These are phyloP conservation scores for Urophycis tenuis DNA, from an alignment of 2,797 vertebrate species.

Conservation along the genomic window DNA sequence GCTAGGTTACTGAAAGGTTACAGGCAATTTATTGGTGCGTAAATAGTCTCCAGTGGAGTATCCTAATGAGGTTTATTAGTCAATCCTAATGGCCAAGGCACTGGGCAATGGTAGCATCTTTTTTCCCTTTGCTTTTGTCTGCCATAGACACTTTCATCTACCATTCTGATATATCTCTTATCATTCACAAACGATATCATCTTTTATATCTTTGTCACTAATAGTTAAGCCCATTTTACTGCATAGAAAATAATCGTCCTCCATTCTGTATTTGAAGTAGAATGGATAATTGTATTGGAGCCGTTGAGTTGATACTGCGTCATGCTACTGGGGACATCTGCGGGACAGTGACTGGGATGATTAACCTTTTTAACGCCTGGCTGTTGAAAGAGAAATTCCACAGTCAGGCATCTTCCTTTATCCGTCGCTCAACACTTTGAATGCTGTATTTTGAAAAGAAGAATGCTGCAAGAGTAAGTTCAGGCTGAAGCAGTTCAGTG, in stretches of 20 bases:
- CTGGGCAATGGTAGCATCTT: background rate
- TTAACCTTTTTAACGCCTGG: background rate
- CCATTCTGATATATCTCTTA: background rate
- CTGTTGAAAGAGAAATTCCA: background rate
- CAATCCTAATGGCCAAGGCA: background rate
- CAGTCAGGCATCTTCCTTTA: background rate
- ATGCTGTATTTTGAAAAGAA: background rate
- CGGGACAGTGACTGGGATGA: background rate
- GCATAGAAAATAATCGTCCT: background rate
- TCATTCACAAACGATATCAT: too few relatives aligned
- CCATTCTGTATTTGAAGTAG: background rate
- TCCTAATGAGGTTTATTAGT: background rate
- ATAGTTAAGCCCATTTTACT: background rate
- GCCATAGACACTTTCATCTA: background rate
- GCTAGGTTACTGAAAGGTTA: background rate
- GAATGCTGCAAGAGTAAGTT: slow-evolving; percentile 12
- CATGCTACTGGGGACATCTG: background rate
- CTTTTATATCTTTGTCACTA: too few relatives aligned
- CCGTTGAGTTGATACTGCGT: background rate
- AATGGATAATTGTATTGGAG: background rate
- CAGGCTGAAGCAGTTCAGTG: slow-evolving; percentile 28
- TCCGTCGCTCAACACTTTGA: background rate
- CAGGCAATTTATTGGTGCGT: background rate
- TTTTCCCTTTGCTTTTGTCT: background rate
- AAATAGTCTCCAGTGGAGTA: background rate